Conservation (phyloP, 2,797 vertebrate genomes). For the Tadarida brasiliensis region DNA sequence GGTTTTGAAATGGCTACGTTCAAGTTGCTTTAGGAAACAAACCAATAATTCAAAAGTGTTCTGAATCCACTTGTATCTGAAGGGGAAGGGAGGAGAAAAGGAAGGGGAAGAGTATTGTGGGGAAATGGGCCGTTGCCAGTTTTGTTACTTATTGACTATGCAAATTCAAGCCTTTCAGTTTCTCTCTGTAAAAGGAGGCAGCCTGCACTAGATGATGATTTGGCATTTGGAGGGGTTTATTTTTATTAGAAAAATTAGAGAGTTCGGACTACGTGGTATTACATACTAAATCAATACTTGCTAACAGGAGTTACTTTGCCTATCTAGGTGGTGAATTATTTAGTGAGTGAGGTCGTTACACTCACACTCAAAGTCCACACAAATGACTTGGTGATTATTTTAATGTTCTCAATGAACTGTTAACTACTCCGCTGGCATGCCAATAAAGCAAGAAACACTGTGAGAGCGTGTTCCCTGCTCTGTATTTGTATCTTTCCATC, state of each 20-base stretch:
- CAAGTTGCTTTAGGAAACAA: background rate
- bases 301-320: conserved; percentile 45
- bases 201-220: background rate
- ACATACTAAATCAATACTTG: conserved; percentile 28
- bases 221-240: conserved; percentile 39
- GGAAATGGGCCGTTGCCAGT: background rate
- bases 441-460: conserved; percentile 51
- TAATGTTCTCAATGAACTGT: conserved; percentile 72
- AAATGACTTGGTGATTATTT: conserved; percentile 74
- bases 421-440: background rate
- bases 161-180: background rate
- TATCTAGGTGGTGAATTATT: conserved; percentile 64
- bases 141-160: background rate
- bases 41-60: background rate
- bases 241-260: conserved; percentile 66
- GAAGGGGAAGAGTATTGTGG: background rate
- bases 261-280: conserved; percentile 23
- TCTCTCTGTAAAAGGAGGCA: background rate
- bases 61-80: background rate
- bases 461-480: background rate
- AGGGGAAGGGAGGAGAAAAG: background rate
- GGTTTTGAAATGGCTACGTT: background rate
- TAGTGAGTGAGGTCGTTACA: conserved; percentile 61
- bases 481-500: background rate
- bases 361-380: conserved; percentile 61